These are phyloP conservation scores for Patiria miniata DNA, from an alignment of 35 echinoderm and acorn worm genomes.

Conservation along the genomic window DNA sequence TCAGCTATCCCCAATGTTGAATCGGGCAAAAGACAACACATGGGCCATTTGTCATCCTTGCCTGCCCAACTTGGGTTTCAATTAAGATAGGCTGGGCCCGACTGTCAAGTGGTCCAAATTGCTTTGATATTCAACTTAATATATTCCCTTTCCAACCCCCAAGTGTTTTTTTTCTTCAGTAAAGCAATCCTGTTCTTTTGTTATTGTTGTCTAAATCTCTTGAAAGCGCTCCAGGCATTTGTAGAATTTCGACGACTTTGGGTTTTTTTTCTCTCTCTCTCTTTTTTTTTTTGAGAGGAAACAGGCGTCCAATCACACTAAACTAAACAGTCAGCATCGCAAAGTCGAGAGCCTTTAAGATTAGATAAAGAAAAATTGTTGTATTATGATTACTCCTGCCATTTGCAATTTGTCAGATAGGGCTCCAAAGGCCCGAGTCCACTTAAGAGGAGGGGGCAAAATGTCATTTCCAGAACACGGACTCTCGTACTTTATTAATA, in stretches of 20 bases:
- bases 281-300: constrained; percentile 2
- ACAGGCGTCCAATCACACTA: constrained; percentile 5
- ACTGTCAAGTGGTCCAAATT: constrained; percentile 17
- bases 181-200: constrained; percentile 5
- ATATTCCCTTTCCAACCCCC: neutral
- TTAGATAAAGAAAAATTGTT: constrained; percentile 14
- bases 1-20: constrained; percentile 16
- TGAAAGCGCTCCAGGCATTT: constrained; percentile 16
- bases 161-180: neutral
- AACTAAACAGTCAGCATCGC: neutral
- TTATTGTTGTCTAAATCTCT: constrained; percentile 26
- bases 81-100: constrained; percentile 1
- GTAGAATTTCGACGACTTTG: too few species aligned
- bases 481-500: too few species aligned
- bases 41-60: constrained; percentile 24
- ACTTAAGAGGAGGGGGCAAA: too few species aligned
- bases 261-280: too few species aligned
- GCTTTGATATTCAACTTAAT: constrained; percentile 29
- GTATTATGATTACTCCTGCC: too few species aligned
- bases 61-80: constrained; percentile 31
- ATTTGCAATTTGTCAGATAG: too few species aligned
- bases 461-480: too few species aligned
- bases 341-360: neutral
- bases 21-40: constrained; percentile 24
- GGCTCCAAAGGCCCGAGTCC: too few species aligned